Base-by-base conservation (phyloP, 1,140 invertebrate genomes). In the Oedothorax gibbosus region DNA sequence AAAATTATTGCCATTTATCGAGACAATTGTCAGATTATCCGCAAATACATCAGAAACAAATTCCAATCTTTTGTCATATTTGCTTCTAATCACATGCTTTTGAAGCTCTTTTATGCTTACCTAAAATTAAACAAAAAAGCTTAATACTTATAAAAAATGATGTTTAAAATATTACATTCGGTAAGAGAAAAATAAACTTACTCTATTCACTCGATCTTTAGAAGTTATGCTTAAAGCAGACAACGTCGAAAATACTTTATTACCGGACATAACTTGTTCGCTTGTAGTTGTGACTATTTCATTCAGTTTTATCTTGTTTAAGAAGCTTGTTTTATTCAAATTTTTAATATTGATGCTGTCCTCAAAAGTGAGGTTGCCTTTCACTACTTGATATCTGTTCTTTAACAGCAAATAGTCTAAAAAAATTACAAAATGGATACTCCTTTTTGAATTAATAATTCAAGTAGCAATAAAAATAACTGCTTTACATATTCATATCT, bases 71-170 rank as follows among this genome's bases (percentile, higher is more conserved):
- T 57, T 0, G 51, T 49, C 10, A 57, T 57, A 35, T 21, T 49
- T 21, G 35, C 35, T 35, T 35, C 12, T 8, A 75, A 60, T 51
- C 20, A 21, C n/a, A 15, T 49, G 21, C 57, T 20, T 18, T 54
- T 21, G 0, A 75, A 57, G 8, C 12, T 71, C 9, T 4, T 35
- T 21, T 12, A 75, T 75, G 54, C 57, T 75, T 10, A 75, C 54
- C 72, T 75, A 21, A 57, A 75, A 75, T 57, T 56, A 75, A 75
- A 73, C 20, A 73, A 14, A 14, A 66, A 66, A n/a, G 4, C 12
- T 62, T 62, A 18, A 18, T 62, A 18, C 2, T 62, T 62, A 15
- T 62, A 62, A 62, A 62, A 62, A 18, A 18, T 62, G 6, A 62
- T 15, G 57, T 62, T 12, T 15, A 62, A 15, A 18, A 18, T 12